Base-by-base conservation (phyloP, 2,113 vertebrate genomes). In the Corythornis madagascariensis region DNA sequence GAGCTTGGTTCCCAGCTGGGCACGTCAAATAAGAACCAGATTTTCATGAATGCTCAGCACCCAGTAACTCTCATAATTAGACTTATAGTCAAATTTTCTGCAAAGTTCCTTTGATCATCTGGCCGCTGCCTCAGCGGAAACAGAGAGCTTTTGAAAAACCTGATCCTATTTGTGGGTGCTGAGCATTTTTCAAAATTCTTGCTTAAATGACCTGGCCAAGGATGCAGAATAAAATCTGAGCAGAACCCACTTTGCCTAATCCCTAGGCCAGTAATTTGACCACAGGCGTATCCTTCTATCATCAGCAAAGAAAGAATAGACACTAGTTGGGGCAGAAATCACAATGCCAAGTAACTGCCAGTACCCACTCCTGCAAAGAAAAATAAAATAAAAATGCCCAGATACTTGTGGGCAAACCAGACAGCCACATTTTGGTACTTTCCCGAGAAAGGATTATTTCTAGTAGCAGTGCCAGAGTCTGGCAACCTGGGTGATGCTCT, bases 341-440 rank as follows among this genome's bases (percentile, higher is more conserved):
- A 92, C 86, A 92, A 67, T 67, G 85, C 86, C 67, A 81, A 88
- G 76, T 61, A 92, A 75, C 50, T 17, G 42, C 50, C 71, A 78
- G 72, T 92, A 79, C 50, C 72, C 22, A 3, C 1, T 16, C 40
- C 55, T 92, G 93, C 91, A 94, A 97, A 95, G 83, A 90, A 93
- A 89, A 96, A 93, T 91, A 35, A 38, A 38, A 10, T 38, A 38
- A 38, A 89, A 96, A 93, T 91, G 88, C 89, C 95, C 45, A 0
- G 82, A 95, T 92, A 63, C 85, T 83, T 94, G 83, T 81, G 91
- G 89, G 90, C 90, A 96, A 96, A 78, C 75, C 83, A 96, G 92
- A 94, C 93, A 90, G 66, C 67, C 89, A 61, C 79, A 89, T 60
- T 92, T 89, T 67, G 79, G 91, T 88, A 83, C 76, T 96, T 92